Base-by-base conservation (phyloP, 2,113 vertebrate species). In the Cyprinus carpio region DNA sequence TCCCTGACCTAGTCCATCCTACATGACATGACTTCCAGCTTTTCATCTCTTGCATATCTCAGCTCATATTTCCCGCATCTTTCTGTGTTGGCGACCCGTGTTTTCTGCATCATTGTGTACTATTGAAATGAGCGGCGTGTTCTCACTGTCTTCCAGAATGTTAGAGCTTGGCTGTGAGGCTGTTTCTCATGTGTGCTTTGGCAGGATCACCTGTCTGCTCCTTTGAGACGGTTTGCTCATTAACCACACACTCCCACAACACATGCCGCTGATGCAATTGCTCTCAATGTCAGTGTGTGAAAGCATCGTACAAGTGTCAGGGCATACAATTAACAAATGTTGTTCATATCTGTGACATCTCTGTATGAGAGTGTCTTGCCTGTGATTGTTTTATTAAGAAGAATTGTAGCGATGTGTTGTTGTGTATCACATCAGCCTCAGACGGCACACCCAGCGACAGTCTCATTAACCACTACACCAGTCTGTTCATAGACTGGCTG, bases 241-340 rank as follows among this genome's bases (percentile, higher is more conserved):
- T 88, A 92, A 88, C 83, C 88, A 83, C 90, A 91, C 89, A 89
- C 75, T 93, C 91, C 88, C 90, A 89, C 86, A 91, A 91, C 87
- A 91, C 88, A 84, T 88, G 72, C 75, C 9, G 27, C 89, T 92
- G 90, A 91, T 81, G 86, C 87, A 91, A 87, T 85, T 71, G 85
- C 72, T 90, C 25, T 43, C 82, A 29, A 27, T 75, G 74, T 76
- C 77, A 51, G 25, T 60, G 67, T 43, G 18, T 12, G n/a, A 58
- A 31, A 79, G 31, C n/a, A 6, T 15, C 20, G 2, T 43, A 62
- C 76, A 25, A 62, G 76, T 60, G 31, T 79, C 54, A 60, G n/a
- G 56, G 34, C 23, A 62, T 34, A 60, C 56, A 62, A 25, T 79
- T 79, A 31, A 79, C 56, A 60, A 43, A 46, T 58, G 64, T 78